Evolutionary conservation across 2,797 vertebrate genomes (phyloP).

Genomic region (Tenualosa ilisha): DNA sequence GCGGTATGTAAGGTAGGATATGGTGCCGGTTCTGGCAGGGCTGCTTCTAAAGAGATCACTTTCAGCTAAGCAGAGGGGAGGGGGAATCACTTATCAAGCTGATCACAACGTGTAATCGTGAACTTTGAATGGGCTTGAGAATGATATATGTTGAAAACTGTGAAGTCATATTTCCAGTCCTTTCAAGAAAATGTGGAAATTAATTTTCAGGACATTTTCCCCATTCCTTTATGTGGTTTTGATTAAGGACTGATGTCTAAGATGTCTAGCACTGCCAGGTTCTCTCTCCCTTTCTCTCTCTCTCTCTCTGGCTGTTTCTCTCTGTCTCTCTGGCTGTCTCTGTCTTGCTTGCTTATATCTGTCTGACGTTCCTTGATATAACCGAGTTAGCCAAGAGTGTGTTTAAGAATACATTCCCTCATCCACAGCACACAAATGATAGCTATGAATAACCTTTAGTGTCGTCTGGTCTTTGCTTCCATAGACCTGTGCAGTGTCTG

Average conservation of each 20-base stretch:
- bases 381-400: background rate
- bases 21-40: conserved; percentile 57
- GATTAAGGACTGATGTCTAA: background rate
- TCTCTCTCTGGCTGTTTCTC: background rate
- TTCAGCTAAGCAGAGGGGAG: conserved; percentile 59
- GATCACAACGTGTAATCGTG: conserved; percentile 54
- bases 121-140: background rate
- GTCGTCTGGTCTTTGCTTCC: background rate
- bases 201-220: background rate
- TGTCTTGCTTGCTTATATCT: conserved; percentile 24
- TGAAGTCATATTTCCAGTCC: background rate
- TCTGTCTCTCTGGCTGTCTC: background rate
- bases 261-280: background rate
- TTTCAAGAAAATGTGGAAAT: background rate
- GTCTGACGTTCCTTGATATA: conserved; percentile 24
- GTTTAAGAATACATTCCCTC: conserved; percentile 17
- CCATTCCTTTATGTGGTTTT: background rate
- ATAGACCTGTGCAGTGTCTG: background rate
- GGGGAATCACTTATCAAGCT: conserved; percentile 56
- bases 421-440: conserved; percentile 35
- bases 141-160: background rate
- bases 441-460: conserved; percentile 22
- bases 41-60: conserved; percentile 56
- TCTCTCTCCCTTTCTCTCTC: background rate
- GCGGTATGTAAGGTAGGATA: conserved; percentile 50